Base-by-base conservation (phyloP, 2,113 vertebrate genomes). In the Antennarius striatus region DNA sequence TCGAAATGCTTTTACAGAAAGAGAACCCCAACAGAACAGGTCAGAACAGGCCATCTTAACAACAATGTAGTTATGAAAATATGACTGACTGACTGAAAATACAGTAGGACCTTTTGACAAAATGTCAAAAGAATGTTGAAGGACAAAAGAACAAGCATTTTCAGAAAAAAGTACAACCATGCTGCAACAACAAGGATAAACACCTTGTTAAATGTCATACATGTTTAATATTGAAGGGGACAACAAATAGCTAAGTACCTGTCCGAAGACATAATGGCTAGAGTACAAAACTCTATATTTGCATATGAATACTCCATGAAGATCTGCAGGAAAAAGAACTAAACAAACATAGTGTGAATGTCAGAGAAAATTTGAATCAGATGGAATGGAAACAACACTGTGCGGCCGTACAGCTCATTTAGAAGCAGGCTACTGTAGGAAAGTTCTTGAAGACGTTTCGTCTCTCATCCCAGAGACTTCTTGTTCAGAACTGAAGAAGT, bases 41-140 rank as follows among this genome's bases (percentile, higher is more conserved):
- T 87, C 85, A 1, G 45, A 75, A 15, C 91, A 92, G 5, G 89
- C 71, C 43, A 89, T 54, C 57, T 81, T 92, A 0, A 88, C 65
- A 0, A 90, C 29, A 3, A 67, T 53, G 30, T 77, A 81, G 32
- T 89, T 89, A 22, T 22, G 22, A 22, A 1, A 1, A 22, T 22
- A 22, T 22, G n/a, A n/a, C n/a, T n/a, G n/a, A n/a, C n/a, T n/a
- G n/a, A n/a, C 3, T 78, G 60, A 52, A 89, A 92, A 39, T 66
- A 86, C 0, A 91, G 71, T 86, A 92, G 71, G 1, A 72, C 3
- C 47, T 83, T 80, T 2, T 75, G 82, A 62, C 90, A 91, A 8
- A 84, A 72, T 7, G 67, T 51, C 4, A 86, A 32, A 10, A 42
- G 57, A 0, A 36, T 84, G 39, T 87, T 9, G 3, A 22, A 39